Conservation (phyloP, 2,888 invertebrate species). For the Branchipolynoe longqiensis region DNA sequence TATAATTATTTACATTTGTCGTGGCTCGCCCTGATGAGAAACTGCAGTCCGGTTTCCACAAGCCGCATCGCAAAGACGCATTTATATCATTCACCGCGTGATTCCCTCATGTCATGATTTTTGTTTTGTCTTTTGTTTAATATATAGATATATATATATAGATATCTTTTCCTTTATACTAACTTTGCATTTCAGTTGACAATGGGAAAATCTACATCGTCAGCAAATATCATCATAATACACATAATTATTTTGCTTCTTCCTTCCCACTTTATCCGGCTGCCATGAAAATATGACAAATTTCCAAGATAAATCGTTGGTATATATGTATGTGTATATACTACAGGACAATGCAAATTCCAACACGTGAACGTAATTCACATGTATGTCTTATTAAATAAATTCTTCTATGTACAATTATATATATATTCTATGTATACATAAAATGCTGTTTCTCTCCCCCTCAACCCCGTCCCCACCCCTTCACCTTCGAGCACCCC, state of each 20-base stretch:
- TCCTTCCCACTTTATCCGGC: no score
- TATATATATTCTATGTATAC: neutral
- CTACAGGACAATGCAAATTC: neutral
- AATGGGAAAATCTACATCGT: neutral
- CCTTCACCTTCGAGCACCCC: neutral
- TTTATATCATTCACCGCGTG: no score
- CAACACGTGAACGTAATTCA: neutral
- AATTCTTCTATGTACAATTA: conserved; percentile 38
- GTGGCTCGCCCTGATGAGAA: no score
- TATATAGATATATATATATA: no score
- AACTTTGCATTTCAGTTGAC: neutral
- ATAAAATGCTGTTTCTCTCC: neutral
- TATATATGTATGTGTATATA: neutral
- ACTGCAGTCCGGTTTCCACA: no score
- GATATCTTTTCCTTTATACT: no score
- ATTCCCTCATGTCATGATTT: neutral
- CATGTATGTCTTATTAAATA: conserved; percentile 2
- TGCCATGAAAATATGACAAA: conserved; percentile 16
- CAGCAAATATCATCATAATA: neutral
- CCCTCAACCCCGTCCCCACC: neutral
- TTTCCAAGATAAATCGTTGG: conserved; percentile 9
- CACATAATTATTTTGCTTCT: no score
- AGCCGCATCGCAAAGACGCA: no score
- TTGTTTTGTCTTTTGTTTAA: no score
- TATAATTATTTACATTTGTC: no score